These are phyloP conservation scores for Dysmachus trigonus DNA, from an alignment of 2,888 invertebrate genomes.

Conservation along the genomic window DNA sequence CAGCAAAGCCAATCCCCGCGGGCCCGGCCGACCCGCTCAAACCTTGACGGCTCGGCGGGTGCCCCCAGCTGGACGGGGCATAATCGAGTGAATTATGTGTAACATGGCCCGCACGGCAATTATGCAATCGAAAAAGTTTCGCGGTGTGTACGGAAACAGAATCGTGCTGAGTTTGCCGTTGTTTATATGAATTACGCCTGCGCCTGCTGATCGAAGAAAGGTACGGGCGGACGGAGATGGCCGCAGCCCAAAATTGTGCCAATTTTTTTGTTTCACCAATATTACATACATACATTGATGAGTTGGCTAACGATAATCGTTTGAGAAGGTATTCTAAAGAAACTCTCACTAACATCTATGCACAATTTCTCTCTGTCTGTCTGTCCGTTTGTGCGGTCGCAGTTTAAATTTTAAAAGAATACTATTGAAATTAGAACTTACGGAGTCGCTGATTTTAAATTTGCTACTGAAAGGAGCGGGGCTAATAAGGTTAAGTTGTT, in stretches of 20 bases:
- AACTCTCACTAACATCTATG: too few species aligned
- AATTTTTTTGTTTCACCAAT: background rate
- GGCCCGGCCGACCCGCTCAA: background rate
- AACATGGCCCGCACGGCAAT: background rate
- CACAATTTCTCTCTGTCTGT: too few species aligned
- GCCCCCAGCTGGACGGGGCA: background rate
- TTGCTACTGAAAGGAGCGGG: too few species aligned
- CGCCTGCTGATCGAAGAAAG: background rate
- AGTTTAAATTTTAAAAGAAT: too few species aligned
- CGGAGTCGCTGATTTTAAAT: too few species aligned
- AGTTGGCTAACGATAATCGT: background rate
- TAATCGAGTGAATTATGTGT: conserved; percentile 11
- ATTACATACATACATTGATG: background rate
- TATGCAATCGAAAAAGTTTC: conserved; percentile 12
- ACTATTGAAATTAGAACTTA: too few species aligned
- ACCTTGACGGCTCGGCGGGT: background rate
- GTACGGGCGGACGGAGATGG: background rate
- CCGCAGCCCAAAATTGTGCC: background rate
- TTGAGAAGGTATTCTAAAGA: background rate
- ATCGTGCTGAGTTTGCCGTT: background rate
- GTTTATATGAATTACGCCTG: background rate
- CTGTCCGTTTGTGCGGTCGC: too few species aligned
- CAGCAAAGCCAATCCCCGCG: background rate
- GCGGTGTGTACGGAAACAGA: conserved; percentile 1
- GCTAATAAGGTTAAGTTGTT: too few species aligned